Conservation (phyloP, 2,888 invertebrate genomes). For the Liopterus haemorrhoidalis region DNA sequence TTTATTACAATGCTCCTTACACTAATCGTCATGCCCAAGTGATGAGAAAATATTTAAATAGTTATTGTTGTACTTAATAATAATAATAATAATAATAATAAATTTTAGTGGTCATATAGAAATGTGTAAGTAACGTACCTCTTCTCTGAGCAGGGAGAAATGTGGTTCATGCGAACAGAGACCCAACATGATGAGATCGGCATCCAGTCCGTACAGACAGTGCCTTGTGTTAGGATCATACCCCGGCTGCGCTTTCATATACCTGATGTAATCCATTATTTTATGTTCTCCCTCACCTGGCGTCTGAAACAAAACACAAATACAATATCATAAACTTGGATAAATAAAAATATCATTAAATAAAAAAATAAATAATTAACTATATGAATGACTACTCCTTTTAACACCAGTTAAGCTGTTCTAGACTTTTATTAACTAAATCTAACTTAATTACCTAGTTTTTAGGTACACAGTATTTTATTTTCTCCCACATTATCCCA, state of each 20-base stretch:
- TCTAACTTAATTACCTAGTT: no score
- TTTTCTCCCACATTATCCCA: no score
- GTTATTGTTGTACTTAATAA: no score
- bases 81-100: no score
- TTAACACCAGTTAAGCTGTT: no score
- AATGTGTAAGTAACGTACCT: slow-evolving; percentile 58
- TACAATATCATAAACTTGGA: slow-evolving; percentile 13
- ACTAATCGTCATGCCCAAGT: no score
- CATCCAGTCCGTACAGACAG: slow-evolving; percentile 95
- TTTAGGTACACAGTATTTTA: no score
- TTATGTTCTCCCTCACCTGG: slow-evolving; percentile 99
- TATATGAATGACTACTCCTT: slow-evolving; percentile 11
- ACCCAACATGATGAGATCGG: slow-evolving; percentile 95
- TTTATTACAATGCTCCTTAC: no score
- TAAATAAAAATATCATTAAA: neutral
- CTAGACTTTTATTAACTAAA: no score
- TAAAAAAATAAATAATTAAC: neutral
- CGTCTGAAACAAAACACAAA: slow-evolving; percentile 50
- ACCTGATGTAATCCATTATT: slow-evolving; percentile 97
- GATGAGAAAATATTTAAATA: no score
- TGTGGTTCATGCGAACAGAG: slow-evolving; percentile 93
- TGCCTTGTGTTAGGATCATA: slow-evolving; percentile 91
- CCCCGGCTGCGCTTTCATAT: slow-evolving; percentile 71
- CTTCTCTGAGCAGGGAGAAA: slow-evolving; percentile 90
- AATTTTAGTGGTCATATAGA: neutral